Conservation (phyloP, 2,797 vertebrate genomes). For the Alcedo quadribrachys region DNA sequence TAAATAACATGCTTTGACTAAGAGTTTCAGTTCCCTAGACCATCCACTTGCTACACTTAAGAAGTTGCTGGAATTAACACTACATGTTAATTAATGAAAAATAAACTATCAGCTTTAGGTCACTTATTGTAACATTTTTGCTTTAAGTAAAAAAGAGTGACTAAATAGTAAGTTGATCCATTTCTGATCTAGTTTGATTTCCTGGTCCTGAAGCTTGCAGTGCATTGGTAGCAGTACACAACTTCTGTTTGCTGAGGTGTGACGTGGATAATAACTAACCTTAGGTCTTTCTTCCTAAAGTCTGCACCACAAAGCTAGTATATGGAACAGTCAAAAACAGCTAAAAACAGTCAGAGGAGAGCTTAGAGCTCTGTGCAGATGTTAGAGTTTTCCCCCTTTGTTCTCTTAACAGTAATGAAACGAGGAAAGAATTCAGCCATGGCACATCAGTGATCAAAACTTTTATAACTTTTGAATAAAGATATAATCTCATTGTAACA, state of each 20-base stretch:
- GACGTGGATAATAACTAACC: neutral
- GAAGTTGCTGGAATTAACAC: neutral
- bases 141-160: slow-evolving; percentile 10
- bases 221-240: neutral
- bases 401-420: slow-evolving; percentile 26
- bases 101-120: neutral
- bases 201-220: neutral
- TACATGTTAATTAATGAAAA: slow-evolving; percentile 24
- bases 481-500: slow-evolving; percentile 23
- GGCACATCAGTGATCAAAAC: slow-evolving; percentile 26
- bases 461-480: neutral
- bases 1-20: neutral
- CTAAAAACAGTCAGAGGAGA: neutral
- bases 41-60: neutral
- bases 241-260: slow-evolving; percentile 7
- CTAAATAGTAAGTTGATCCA: slow-evolving; percentile 15
- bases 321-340: slow-evolving; percentile 3
- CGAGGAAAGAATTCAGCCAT: neutral
- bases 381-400: neutral
- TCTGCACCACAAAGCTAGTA: neutral
- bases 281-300: slow-evolving; percentile 11
- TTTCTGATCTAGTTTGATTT: slow-evolving; percentile 39
- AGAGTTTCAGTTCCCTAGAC: neutral
- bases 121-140: neutral
- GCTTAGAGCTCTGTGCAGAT: slow-evolving; percentile 9